phyloP scores from a whole-genome alignment of 2,113 vertebrate species.

The Synchiropus splendidus region DNA sequence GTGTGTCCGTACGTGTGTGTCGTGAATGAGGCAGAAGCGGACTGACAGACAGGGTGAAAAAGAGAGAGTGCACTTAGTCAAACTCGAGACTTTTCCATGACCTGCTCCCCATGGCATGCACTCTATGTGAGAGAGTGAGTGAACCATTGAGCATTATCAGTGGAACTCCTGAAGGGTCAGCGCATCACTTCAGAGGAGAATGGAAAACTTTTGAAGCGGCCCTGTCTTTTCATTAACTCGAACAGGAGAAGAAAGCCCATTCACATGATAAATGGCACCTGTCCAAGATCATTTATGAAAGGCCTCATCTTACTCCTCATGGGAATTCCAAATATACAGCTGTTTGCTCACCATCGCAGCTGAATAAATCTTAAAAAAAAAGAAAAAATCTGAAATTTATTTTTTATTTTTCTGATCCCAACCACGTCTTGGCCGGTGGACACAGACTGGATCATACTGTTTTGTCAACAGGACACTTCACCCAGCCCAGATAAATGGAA shows the following conservation, averaged over 20 bases:
- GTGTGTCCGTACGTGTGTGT: constrained; percentile 18
- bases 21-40: constrained; percentile 31
- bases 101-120: constrained; percentile 63
- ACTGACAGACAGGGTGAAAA: constrained; percentile 43
- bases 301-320: constrained; percentile 9
- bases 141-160: constrained; percentile 57
- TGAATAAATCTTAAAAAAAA: too few species aligned
- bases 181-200: constrained; percentile 46
- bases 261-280: constrained; percentile 32
- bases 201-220: constrained; percentile 38
- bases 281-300: constrained; percentile 26
- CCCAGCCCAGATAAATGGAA: too few species aligned
- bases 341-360: too few species aligned
- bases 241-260: constrained; percentile 23
- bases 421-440: too few species aligned
- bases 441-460: too few species aligned
- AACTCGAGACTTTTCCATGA: constrained; percentile 68
- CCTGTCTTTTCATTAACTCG: constrained; percentile 26
- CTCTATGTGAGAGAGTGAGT: constrained; percentile 61
- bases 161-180: constrained; percentile 59
- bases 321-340: too few species aligned
- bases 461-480: too few species aligned
- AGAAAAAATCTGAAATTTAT: too few species aligned
- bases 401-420: too few species aligned
- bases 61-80: constrained; percentile 56